Evolutionary conservation across 2,888 invertebrate genomes (phyloP).

Genomic region (Megastigmus dorsalis): DNA sequence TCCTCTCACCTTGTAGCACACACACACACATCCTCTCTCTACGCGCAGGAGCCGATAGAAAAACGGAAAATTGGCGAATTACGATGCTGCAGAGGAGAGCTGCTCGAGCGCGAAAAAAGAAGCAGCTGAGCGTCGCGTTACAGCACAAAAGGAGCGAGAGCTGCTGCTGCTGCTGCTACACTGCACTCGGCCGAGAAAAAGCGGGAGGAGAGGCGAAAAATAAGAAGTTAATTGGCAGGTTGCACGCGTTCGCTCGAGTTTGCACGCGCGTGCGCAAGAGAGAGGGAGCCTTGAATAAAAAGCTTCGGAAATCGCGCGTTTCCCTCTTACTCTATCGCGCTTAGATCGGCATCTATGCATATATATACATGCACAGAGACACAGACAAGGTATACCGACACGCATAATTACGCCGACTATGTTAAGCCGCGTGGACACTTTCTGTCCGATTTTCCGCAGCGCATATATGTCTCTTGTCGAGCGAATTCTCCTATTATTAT

Average conservation of each 20-base stretch:
- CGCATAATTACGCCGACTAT: slow-evolving; percentile 45
- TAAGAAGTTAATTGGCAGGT: slow-evolving; percentile 53
- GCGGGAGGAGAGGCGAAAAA: slow-evolving; percentile 43
- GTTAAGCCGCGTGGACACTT: too few relatives aligned
- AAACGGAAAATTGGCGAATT: background rate
- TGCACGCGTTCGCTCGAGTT: too few relatives aligned
- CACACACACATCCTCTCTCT: background rate
- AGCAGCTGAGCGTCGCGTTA: slow-evolving; percentile 1
- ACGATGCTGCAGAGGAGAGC: background rate
- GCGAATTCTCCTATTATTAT: too few relatives aligned
- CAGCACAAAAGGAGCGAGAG: slow-evolving; percentile 32
- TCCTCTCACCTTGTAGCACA: background rate
- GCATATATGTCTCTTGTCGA: too few relatives aligned
- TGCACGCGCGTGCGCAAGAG: too few relatives aligned
- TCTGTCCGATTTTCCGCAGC: too few relatives aligned
- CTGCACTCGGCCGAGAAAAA: too few relatives aligned
- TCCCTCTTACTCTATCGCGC: slow-evolving; percentile 41
- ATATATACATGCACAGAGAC: too few relatives aligned
- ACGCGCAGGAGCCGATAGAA: too few relatives aligned
- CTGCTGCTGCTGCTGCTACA: too few relatives aligned
- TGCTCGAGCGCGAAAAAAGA: background rate
- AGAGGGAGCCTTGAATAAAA: slow-evolving; percentile 52
- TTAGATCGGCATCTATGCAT: slow-evolving; percentile 28
- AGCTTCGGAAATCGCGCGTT: slow-evolving; percentile 46
- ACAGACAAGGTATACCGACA: slow-evolving; percentile 5